phyloP scores from a whole-genome alignment of 2,888 invertebrate genomes.

The Philhelius pedissequus region DNA sequence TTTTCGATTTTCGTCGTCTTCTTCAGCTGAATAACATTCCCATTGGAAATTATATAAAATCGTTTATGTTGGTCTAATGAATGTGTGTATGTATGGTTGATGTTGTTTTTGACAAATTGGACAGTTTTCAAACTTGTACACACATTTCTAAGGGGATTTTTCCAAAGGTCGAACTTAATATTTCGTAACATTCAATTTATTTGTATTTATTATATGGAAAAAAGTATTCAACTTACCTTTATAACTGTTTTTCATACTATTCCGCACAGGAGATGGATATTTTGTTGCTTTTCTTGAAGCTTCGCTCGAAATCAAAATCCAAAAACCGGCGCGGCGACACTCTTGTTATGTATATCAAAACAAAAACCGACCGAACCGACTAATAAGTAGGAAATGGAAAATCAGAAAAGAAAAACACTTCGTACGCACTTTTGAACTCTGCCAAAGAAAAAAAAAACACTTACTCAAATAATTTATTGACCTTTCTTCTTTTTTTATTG shows the following conservation, averaged over 20 bases:
- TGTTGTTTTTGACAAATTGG: not conserved
- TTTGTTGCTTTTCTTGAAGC: slow-evolving; percentile 17
- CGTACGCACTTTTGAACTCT: slow-evolving; percentile 12
- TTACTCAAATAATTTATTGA: not conserved
- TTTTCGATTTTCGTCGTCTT: slow-evolving; percentile 67
- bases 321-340: slow-evolving; percentile 24
- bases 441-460: not conserved
- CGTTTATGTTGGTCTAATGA: not conserved
- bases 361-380: slow-evolving; percentile 12
- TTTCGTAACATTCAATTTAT: not conserved
- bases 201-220: not conserved
- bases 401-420: not conserved
- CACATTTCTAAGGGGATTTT: not conserved
- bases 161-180: not conserved
- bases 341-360: slow-evolving; percentile 46
- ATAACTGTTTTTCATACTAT: slow-evolving; percentile 70
- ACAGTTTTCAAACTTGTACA: not conserved
- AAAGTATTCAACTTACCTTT: slow-evolving; percentile 63
- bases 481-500: not conserved
- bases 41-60: slow-evolving; percentile 8
- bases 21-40: not conserved
- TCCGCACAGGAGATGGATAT: slow-evolving; percentile 47
- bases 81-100: not conserved
- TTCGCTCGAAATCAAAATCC: not conserved
- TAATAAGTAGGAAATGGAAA: not conserved